Evolutionary conservation across 2,888 invertebrate genomes (phyloP).

Genomic region (Nomada flava): DNA sequence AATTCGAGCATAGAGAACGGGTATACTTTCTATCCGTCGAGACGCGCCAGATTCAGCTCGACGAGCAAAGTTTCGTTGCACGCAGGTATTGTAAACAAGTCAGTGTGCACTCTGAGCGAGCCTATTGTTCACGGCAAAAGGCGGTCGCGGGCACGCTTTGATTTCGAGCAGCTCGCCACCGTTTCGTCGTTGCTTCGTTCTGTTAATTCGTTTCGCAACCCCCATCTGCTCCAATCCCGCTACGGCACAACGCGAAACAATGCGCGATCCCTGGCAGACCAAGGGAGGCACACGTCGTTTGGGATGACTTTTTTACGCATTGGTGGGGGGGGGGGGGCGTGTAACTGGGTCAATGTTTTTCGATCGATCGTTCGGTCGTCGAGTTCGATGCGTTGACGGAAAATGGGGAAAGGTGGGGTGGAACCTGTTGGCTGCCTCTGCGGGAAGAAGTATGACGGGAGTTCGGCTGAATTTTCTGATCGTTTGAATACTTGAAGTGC

Average conservation of each 20-base stretch:
- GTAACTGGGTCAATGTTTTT: conserved; percentile 62
- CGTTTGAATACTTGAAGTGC: neutral
- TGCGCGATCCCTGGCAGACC: neutral
- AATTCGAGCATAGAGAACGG: conserved; percentile 23
- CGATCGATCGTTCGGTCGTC: conserved; percentile 51
- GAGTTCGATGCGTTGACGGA: conserved; percentile 29
- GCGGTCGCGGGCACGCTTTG: conserved; percentile 48
- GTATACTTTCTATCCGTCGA: conserved; percentile 50
- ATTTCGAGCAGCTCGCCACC: conserved; percentile 43
- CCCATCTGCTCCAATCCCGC: no score
- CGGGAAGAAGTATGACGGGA: neutral
- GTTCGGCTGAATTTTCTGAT: neutral
- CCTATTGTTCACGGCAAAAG: conserved; percentile 59
- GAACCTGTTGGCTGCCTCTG: conserved; percentile 36
- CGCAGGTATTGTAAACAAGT: conserved; percentile 50
- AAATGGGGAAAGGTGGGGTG: conserved; percentile 2
- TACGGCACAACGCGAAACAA: conserved; percentile 22
- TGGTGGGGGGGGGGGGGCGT: conserved; percentile 28
- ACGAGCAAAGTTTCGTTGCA: conserved; percentile 60
- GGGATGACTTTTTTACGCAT: conserved; percentile 35
- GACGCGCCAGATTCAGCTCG: conserved; percentile 44
- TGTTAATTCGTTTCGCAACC: conserved; percentile 7
- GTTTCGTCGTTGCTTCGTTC: conserved; percentile 21
- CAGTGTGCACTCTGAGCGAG: conserved; percentile 19
- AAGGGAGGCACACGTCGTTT: conserved; percentile 2